Base-by-base conservation (phyloP, 1,140 invertebrate species). In the Brachionus rotundiformis region DNA sequence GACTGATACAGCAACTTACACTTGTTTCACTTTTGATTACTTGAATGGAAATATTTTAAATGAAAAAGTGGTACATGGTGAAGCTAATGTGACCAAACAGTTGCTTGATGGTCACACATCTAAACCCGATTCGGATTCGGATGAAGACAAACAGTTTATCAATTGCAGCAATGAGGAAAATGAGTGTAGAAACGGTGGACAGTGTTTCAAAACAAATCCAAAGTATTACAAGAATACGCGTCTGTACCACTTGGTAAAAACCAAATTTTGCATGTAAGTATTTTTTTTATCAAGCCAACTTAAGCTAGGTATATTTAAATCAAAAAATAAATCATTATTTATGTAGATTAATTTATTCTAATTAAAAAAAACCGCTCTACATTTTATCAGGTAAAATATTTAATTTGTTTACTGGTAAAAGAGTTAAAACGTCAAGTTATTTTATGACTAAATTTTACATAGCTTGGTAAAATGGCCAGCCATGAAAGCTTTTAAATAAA, bases 191-290 rank as follows among this genome's bases (percentile, higher is more conserved):
- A 68, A 68, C 19, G 29, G 63, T 33, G 63, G 63, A 13, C 13
- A 68, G 29, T 68, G 63, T 16, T 23, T 68, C 2, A 68, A 68
- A 36, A 68, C 63, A 16, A 68, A 68, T 68, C 63, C 63, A 33
- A 11, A 6, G 7, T 68, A 1, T 68, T 68, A 68, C 33, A 68
- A 36, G n/a, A 33, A 68, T 36, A 19, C 7, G 10, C 29, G 10
- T 16, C 11, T 68, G 33, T 68, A 68, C 31, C 29, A 36, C 23
- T 33, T 68, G 31, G 36, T 68, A 6, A 68, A 68, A 23, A 19
- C 63, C 1, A 68, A 68, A 36, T 68, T 68, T 68, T 68, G 63
- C 16, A n/a, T 68, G 63, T 68, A 33, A 36, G 63, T 68, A 19
- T 63, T 63, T 29, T 2, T 41, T 3, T 1, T 1, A 39, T 39